Percentiles rank a stretch among this genome's conserved stretches.
Conservation (phyloP, 1,140 invertebrate genomes). For the Odontomachus brunneus region DNA sequence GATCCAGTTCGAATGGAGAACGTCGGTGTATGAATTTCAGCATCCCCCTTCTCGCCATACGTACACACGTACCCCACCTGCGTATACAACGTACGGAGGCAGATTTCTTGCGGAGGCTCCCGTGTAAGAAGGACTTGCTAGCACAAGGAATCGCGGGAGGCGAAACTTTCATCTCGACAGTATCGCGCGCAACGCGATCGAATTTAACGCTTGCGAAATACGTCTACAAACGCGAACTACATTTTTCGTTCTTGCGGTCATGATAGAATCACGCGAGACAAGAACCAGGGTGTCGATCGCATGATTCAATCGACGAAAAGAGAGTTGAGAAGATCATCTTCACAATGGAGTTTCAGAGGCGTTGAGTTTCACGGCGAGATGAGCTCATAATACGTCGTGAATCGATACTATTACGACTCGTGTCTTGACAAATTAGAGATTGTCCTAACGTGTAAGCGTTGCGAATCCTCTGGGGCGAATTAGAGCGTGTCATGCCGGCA, state of each 20-base stretch:
- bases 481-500: not conserved
- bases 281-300: not conserved
- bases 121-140: slow-evolving; percentile 47
- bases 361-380: too few relatives aligned
- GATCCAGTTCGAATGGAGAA: slow-evolving; percentile 80
- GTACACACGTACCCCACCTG: slow-evolving; percentile 74
- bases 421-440: slow-evolving; percentile 6
- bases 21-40: slow-evolving; percentile 73
- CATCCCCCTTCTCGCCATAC: slow-evolving; percentile 74
- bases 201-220: slow-evolving; percentile 38
- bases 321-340: too few relatives aligned
- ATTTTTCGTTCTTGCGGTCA: slow-evolving; percentile 33
- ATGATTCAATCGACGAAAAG: not conserved
- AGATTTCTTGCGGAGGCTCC: slow-evolving; percentile 48
- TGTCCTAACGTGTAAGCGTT: not conserved
- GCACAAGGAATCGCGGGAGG: slow-evolving; percentile 48
- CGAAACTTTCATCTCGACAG: slow-evolving; percentile 71
- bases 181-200: slow-evolving; percentile 7
- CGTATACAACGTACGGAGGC: slow-evolving; percentile 19
- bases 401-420: too few relatives aligned
- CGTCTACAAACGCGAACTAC: slow-evolving; percentile 1
- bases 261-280: not conserved
- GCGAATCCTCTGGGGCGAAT: not conserved
- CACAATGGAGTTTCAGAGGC: too few relatives aligned
- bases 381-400: too few relatives aligned